phyloP scores from a whole-genome alignment of 2,113 vertebrate genomes.

The Setophaga coronata region DNA sequence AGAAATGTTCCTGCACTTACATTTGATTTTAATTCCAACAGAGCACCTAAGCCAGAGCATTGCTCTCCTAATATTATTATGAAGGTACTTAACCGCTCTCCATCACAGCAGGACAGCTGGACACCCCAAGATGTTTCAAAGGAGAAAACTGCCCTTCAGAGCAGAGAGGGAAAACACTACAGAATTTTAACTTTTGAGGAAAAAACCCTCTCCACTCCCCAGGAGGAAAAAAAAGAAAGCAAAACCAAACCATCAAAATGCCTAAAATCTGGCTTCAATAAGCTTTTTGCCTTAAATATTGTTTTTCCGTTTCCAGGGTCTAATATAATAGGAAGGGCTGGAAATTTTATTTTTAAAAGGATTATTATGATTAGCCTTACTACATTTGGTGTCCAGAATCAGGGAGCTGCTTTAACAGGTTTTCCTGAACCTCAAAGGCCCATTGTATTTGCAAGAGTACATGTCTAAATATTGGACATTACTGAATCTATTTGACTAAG shows the following conservation, averaged over 20 bases:
- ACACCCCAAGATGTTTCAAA: background rate
- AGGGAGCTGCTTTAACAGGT: background rate
- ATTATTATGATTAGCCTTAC: background rate
- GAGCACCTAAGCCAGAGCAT: background rate
- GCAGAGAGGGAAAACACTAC: background rate
- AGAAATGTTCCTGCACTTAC: background rate
- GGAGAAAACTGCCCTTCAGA: background rate
- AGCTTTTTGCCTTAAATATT: background rate
- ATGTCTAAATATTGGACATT: constrained; percentile 57
- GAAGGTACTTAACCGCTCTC: background rate
- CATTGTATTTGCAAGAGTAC: constrained; percentile 42
- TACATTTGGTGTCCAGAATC: background rate
- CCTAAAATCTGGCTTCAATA: background rate
- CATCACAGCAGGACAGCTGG: background rate
- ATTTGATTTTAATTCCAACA: background rate
- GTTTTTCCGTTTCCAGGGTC: background rate
- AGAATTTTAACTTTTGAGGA: background rate
- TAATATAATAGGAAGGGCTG: background rate
- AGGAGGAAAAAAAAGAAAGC: background rate
- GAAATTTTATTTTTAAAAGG: background rate
- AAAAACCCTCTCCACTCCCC: accelerated
- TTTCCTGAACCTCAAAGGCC: constrained; percentile 18
- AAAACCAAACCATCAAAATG: background rate
- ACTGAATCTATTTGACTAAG: constrained; percentile 62
- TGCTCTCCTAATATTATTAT: background rate